A percentile compares a stretch with the other conserved stretches of the same genome.
Evolutionary conservation across 1,140 invertebrate species (phyloP).

Genomic region (fruit fly (Drosophila melanogaster)): DNA sequence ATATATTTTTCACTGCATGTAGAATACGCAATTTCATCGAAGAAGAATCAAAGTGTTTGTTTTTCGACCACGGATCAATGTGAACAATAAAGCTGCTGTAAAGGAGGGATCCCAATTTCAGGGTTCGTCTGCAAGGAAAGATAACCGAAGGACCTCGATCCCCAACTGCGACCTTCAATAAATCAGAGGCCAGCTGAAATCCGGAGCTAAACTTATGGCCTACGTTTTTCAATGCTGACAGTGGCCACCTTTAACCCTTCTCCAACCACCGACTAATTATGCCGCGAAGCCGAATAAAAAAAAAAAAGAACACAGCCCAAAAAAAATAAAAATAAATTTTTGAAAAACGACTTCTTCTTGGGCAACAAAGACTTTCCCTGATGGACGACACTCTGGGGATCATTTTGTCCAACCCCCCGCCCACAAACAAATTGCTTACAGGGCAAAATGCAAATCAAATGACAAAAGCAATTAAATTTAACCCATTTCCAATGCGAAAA

Average conservation of each 20-base stretch:
- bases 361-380: constrained; percentile 49
- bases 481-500: constrained; percentile 75
- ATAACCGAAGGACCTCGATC: constrained; percentile 40
- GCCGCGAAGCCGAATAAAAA: constrained; percentile 16
- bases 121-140: constrained; percentile 32
- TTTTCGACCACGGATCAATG: constrained; percentile 20
- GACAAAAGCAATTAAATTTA: constrained; percentile 83
- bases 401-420: constrained; percentile 54
- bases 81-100: constrained; percentile 23
- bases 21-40: constrained; percentile 38
- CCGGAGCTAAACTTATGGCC: constrained; percentile 49
- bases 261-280: constrained; percentile 59
- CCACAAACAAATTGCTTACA: constrained; percentile 71
- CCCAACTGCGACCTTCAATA: constrained; percentile 44
- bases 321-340: constrained; percentile 49
- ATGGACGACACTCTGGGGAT: constrained; percentile 74
- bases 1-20: neutral
- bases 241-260: constrained; percentile 71
- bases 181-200: constrained; percentile 63
- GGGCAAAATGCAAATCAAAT: constrained; percentile 80
- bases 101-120: constrained; percentile 42
- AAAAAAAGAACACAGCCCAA: constrained; percentile 23
- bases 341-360: constrained; percentile 60
- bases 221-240: constrained; percentile 57
- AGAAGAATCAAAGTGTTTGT: constrained; percentile 65